Conservation (phyloP, 1,140 invertebrate species). For the Xylocopa sonorina region DNA sequence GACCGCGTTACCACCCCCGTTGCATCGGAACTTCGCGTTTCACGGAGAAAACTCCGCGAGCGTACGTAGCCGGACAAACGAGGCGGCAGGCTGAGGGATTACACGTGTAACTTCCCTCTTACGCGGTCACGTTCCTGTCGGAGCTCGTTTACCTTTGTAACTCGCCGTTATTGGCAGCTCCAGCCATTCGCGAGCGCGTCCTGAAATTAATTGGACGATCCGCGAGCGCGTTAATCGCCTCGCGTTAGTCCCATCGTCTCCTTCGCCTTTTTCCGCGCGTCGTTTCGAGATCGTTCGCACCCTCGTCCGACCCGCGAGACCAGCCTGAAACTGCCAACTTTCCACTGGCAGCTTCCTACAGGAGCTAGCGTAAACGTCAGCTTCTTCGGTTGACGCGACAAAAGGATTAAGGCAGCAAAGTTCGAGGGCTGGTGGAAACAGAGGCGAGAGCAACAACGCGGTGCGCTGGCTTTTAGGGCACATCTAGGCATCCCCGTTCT, state of each 20-base stretch:
- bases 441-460: conserved; percentile 52
- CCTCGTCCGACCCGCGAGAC: not conserved
- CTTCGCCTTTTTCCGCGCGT: not conserved
- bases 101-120: conserved; percentile 14
- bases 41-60: conserved; percentile 26
- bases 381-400: conserved; percentile 49
- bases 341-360: conserved; percentile 23
- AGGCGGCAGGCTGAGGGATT: not conserved
- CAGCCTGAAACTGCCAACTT: not conserved
- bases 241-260: not conserved
- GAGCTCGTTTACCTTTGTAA: not conserved
- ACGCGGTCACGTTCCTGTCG: not conserved
- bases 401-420: conserved; percentile 59
- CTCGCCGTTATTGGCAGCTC: not conserved
- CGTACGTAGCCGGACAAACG: conserved; percentile 2
- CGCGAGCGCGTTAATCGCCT: not conserved
- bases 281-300: no score
- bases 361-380: conserved; percentile 40
- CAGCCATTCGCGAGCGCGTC: not conserved
- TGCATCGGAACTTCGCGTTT: conserved; percentile 36
- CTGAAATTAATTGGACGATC: conserved; percentile 2
- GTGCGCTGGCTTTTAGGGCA: conserved; percentile 65
- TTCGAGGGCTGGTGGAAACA: conserved; percentile 41
- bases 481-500: conserved; percentile 48
- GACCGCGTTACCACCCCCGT: conserved; percentile 14